phyloP scores from a whole-genome alignment of 1,140 invertebrate species.

The Bicyclus anynana region DNA sequence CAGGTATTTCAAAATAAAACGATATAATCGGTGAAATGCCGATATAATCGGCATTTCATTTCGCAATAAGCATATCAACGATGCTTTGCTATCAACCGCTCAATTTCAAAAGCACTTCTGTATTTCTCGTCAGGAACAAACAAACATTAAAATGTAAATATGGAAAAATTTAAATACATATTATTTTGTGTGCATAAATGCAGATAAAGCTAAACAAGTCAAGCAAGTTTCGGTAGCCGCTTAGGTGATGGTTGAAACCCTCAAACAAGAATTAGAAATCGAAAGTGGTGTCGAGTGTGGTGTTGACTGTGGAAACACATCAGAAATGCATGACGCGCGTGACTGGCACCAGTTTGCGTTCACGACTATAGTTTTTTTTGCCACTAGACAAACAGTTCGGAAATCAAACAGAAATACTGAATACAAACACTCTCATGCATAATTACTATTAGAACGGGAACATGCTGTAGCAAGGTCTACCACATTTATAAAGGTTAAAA shows the following conservation, averaged over 20 bases:
- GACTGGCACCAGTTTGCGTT: constrained; percentile 52
- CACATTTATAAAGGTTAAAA: no score
- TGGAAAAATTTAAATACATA: not conserved
- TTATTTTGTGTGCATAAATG: constrained; percentile 3
- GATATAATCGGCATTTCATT: not conserved
- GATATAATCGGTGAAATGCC: no score
- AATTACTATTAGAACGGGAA: not conserved
- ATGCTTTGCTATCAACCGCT: not conserved
- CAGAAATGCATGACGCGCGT: constrained; percentile 40
- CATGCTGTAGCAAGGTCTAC: no score
- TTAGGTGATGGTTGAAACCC: not conserved
- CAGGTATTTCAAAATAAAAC: no score
- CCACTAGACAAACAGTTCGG: constrained; percentile 52
- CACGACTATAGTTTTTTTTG: constrained; percentile 30
- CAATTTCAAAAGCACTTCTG: constrained; percentile 1
- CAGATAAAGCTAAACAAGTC: constrained; percentile 1
- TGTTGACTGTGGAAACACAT: constrained; percentile 42
- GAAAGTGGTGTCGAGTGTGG: constrained; percentile 27
- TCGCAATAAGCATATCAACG: not conserved
- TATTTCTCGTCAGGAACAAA: constrained; percentile 1
- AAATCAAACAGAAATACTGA: constrained; percentile 53
- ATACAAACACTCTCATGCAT: constrained; percentile 33
- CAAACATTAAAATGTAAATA: constrained; percentile 7
- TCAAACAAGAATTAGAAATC: constrained; percentile 24
- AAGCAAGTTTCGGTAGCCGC: constrained; percentile 1